phyloP scores from a whole-genome alignment of 2,797 vertebrate species.

The Gymnopithys bicolor region DNA sequence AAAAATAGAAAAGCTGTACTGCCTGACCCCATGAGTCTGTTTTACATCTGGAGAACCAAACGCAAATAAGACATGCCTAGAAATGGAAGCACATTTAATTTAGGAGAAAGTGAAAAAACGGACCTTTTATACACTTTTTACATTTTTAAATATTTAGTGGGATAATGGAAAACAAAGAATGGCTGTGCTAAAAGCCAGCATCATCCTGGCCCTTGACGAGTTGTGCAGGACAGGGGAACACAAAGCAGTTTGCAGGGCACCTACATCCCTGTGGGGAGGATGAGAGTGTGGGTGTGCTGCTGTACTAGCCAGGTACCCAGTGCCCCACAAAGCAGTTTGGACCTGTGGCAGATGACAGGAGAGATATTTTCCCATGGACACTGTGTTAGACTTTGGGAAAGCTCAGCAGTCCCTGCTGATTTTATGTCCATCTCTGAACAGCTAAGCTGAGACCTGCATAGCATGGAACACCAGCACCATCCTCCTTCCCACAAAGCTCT shows the following conservation, averaged over 20 bases:
- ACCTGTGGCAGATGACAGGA: not conserved
- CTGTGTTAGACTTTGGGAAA: not conserved
- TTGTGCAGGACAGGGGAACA: not conserved
- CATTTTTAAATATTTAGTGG: not conserved
- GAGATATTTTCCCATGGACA: not conserved
- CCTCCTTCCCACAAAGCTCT: not conserved
- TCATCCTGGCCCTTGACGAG: not conserved
- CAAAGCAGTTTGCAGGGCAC: not conserved
- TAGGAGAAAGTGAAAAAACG: not conserved
- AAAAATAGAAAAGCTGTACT: slow-evolving; percentile 68
- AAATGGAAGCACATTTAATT: not conserved
- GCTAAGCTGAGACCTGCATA: not conserved
- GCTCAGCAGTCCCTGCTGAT: not conserved
- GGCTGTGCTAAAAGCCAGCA: not conserved
- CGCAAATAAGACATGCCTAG: not conserved
- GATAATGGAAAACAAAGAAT: not conserved
- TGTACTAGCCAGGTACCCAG: not conserved
- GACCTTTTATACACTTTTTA: not conserved
- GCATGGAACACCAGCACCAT: accelerated
- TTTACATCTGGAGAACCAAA: slow-evolving; percentile 33
- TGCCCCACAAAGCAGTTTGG: not conserved
- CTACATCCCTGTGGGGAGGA: not conserved
- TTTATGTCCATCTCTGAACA: not conserved
- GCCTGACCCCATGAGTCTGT: slow-evolving; percentile 46
- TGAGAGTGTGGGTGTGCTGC: accelerated